phyloP scores from a whole-genome alignment of 2,888 invertebrate species.

The Netelia fuscicornis region DNA sequence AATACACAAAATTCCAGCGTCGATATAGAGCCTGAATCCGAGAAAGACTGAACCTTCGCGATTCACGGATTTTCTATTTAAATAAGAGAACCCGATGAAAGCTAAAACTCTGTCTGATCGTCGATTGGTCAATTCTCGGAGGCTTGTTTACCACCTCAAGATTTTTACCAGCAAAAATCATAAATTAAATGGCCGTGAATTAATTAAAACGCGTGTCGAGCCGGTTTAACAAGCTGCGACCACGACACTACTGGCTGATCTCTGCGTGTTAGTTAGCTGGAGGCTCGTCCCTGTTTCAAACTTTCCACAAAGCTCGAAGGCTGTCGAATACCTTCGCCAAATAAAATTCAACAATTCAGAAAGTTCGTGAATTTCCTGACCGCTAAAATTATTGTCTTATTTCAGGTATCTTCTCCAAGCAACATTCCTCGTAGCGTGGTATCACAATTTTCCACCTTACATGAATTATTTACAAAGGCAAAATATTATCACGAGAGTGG shows the following conservation, averaged over 20 bases:
- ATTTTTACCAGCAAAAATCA: slow-evolving; percentile 56
- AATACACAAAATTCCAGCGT: slow-evolving; percentile 1
- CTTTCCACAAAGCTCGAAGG: slow-evolving; percentile 10
- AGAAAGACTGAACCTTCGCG: slow-evolving; percentile 58
- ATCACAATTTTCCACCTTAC: neutral
- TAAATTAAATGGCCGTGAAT: slow-evolving; percentile 74
- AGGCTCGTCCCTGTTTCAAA: slow-evolving; percentile 63
- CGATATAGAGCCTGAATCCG: slow-evolving; percentile 37
- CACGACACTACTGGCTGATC: slow-evolving; percentile 72
- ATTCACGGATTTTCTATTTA: slow-evolving; percentile 70
- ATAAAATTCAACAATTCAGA: neutral
- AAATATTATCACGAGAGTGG: slow-evolving; percentile 23
- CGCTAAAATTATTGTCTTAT: neutral
- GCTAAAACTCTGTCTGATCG: slow-evolving; percentile 14
- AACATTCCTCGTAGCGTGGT: neutral
- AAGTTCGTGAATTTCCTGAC: neutral
- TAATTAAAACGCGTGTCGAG: slow-evolving; percentile 64
- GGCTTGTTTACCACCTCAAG: slow-evolving; percentile 79
- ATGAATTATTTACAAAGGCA: neutral
- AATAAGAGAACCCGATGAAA: slow-evolving; percentile 70
- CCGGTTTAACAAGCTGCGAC: slow-evolving; percentile 72
- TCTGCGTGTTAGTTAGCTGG: slow-evolving; percentile 63
- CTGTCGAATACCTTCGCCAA: neutral
- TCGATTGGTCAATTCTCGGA: slow-evolving; percentile 79
- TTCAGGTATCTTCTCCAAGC: neutral